phyloP scores from a whole-genome alignment of 2,797 vertebrate genomes.

The Syngnathus rostellatus region DNA sequence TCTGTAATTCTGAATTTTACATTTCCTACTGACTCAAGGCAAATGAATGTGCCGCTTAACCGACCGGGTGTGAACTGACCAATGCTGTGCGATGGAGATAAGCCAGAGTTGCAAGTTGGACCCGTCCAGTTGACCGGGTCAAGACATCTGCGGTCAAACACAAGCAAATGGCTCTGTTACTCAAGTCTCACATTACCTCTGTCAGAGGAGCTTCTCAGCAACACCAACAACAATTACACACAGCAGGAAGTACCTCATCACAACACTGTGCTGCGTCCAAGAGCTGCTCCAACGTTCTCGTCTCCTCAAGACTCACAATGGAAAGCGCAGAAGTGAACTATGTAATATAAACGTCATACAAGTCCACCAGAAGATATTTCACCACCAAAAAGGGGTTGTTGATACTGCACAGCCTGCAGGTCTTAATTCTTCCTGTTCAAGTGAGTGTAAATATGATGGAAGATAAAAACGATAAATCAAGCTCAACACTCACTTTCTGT shows the following conservation, averaged over 20 bases:
- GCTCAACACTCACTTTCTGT: slow-evolving; percentile 28
- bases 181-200: slow-evolving; percentile 56
- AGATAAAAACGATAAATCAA: slow-evolving; percentile 53
- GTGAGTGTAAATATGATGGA: slow-evolving; percentile 34
- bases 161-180: slow-evolving; percentile 69
- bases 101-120: slow-evolving; percentile 77
- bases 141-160: slow-evolving; percentile 48
- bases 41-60: slow-evolving; percentile 55
- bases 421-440: slow-evolving; percentile 27
- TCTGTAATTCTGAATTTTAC: too few species aligned
- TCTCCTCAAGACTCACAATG: slow-evolving; percentile 25
- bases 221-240: slow-evolving; percentile 54
- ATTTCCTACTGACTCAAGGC: slow-evolving; percentile 14
- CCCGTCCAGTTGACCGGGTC: slow-evolving; percentile 67
- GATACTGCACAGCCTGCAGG: slow-evolving; percentile 12
- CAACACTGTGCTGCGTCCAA: slow-evolving; percentile 21
- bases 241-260: slow-evolving; percentile 45
- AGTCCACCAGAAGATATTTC: slow-evolving; percentile 1
- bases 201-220: slow-evolving; percentile 53
- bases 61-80: slow-evolving; percentile 70
- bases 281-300: slow-evolving; percentile 23
- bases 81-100: slow-evolving; percentile 74
- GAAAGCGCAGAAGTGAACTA: slow-evolving; percentile 18
- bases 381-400: slow-evolving; percentile 6
- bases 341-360: slow-evolving; percentile 1